Base-by-base conservation (phyloP, 30 jellyfish, hydroid and myxozoan species). In the Sanderia malayensis region DNA sequence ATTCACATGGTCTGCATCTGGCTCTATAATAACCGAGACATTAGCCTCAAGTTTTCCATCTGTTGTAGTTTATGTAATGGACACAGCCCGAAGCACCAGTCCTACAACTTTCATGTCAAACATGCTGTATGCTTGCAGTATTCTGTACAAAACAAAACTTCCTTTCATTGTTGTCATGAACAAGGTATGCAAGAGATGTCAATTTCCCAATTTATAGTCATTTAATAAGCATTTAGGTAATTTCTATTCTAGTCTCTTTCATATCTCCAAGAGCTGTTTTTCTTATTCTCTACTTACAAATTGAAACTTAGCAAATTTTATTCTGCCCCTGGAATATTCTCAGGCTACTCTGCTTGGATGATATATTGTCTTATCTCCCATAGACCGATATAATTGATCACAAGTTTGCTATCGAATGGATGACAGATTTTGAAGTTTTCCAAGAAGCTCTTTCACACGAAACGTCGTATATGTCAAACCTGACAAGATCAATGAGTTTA, bases 1-100 rank as follows among this genome's bases (percentile, higher is more conserved):
- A 8, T 93, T 93, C 83, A 93, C 99, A 2, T 93, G 99, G 99
- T 93, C 99, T 9, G 99, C 99, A 15, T 84, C 96, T 27, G 99
- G 99, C 20, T 46, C 95, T 11, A 93, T 93, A 57, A 86, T 93
- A 11, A 85, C 96, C 28, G 96, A 93, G 46, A 61, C 95, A 31
- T 59, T 93, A 13, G 99, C 99, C 27, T 57, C 96, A 61, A 70
- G 95, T 0, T 82, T 87, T 64, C 99, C 99, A 32, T 80, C 99
- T 1, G 68, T 86, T 55, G 83, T 93, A 24, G 96, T 93, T 18
- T 93, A 93, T 65, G 96, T 93, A 0, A 86, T 93, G 92, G 99
- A 93, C 58, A 84, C 99, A 20, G 96, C 94, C 17, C 75, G 95
- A 65, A 64, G 93, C 67, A 82, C 94, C 18, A 85, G 73, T 33